These are phyloP conservation scores for Cichlasoma orientale DNA, from an alignment of 2,797 vertebrate species.

Conservation along the genomic window DNA sequence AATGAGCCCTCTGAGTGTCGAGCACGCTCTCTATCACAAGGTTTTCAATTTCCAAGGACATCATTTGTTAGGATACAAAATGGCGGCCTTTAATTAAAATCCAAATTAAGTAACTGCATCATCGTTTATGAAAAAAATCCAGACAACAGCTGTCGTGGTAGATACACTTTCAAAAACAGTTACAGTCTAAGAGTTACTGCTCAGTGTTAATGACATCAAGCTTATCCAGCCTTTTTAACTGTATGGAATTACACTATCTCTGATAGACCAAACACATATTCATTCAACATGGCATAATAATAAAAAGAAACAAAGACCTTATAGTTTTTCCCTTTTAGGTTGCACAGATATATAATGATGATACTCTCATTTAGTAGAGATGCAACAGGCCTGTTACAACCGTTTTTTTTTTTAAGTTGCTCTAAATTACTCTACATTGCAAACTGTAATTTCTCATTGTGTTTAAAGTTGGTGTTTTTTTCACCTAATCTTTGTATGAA, in stretches of 20 bases:
- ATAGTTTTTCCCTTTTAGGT: not conserved
- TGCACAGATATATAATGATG: no score
- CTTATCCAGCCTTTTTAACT: not conserved
- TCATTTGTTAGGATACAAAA: not conserved
- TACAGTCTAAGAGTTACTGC: not conserved
- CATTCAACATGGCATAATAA: not conserved
- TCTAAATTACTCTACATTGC: no score
- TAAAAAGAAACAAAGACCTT: not conserved
- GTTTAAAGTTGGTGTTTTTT: no score
- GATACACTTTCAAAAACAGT: not conserved
- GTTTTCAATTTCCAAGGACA: not conserved
- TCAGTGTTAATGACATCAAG: not conserved
- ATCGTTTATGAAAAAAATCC: not conserved
- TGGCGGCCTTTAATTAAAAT: constrained; percentile 13
- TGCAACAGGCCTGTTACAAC: no score
- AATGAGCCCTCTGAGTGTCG: constrained; percentile 26
- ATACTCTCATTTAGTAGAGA: no score
- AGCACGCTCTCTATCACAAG: not conserved
- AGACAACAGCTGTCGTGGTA: not conserved
- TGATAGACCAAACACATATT: not conserved
- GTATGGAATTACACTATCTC: not conserved
- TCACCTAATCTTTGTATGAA: no score
- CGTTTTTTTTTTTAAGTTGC: no score
- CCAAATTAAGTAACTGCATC: not conserved
- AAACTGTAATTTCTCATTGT: no score